A percentile compares a stretch with the other conserved stretches of the same genome.
Conservation (phyloP, 2,113 vertebrate genomes). For the Prinia subflava region DNA sequence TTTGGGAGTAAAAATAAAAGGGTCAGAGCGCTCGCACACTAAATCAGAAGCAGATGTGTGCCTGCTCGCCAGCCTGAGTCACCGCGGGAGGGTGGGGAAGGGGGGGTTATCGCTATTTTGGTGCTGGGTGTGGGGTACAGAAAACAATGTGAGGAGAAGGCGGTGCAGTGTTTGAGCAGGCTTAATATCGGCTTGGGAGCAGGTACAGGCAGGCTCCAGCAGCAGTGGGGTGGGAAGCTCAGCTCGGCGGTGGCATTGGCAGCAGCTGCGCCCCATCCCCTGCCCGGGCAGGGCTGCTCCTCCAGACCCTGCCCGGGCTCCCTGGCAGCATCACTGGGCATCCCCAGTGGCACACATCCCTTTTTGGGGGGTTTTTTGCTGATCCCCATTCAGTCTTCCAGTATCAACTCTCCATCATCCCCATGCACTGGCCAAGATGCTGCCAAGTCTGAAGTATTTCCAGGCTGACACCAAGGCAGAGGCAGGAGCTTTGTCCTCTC, state of each 20-base stretch:
- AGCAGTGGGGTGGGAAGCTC: slow-evolving; percentile 2
- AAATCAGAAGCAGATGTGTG: slow-evolving; percentile 74
- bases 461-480: not conserved
- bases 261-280: not conserved
- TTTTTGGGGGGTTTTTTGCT: not conserved
- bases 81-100: slow-evolving; percentile 40
- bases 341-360: not conserved
- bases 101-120: slow-evolving; percentile 69
- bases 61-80: slow-evolving; percentile 70
- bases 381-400: rapidly evolving
- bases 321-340: not conserved
- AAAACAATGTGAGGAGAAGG: slow-evolving; percentile 70
- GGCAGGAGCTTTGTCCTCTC: not conserved
- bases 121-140: slow-evolving; percentile 68
- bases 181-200: slow-evolving; percentile 43
- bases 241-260: not conserved
- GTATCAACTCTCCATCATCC: not conserved
- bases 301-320: not conserved
- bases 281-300: not conserved
- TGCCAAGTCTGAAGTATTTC: rapidly evolving
- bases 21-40: slow-evolving; percentile 28
- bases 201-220: slow-evolving; percentile 70
- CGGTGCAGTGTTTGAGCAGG: slow-evolving; percentile 66
- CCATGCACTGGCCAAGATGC: rapidly evolving
- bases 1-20: slow-evolving; percentile 47